Conservation (phyloP, 2,888 invertebrate genomes). For the Malthinus seriepunctatus region DNA sequence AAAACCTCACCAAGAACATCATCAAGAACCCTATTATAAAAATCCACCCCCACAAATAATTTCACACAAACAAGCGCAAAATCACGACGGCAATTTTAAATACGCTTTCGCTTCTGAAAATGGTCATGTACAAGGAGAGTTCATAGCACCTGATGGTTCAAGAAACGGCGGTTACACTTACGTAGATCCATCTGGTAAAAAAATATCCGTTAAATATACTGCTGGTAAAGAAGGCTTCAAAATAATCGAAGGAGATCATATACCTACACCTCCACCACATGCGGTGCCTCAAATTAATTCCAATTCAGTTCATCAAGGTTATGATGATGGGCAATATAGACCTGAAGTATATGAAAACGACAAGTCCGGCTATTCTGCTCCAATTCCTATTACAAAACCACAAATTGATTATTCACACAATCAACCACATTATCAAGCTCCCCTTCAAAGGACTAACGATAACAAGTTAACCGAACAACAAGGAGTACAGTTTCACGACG, state of each 20-base stretch:
- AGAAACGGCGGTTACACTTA: conserved; percentile 68
- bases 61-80: conserved; percentile 66
- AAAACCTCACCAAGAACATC: conserved; percentile 10
- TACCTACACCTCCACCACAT: conserved; percentile 46
- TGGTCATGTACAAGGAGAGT: conserved; percentile 69
- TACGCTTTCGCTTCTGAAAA: conserved; percentile 72
- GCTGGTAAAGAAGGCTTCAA: conserved; percentile 58
- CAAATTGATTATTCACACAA: conserved; percentile 10
- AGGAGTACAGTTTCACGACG: conserved; percentile 49
- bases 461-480: conserved; percentile 32
- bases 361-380: not conserved
- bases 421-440: conserved; percentile 14
- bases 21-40: conserved; percentile 27
- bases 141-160: conserved; percentile 69
- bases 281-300: conserved; percentile 25
- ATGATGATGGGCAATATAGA: conserved; percentile 46
- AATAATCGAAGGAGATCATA: conserved; percentile 56
- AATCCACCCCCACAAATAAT: conserved; percentile 59
- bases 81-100: conserved; percentile 69
- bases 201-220: conserved; percentile 64
- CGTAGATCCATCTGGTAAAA: conserved; percentile 67
- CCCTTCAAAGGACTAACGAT: conserved; percentile 6
- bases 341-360: conserved; percentile 40
- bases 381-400: not conserved
- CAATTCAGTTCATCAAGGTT: conserved; percentile 22